Evolutionary conservation across 2,113 vertebrate species (phyloP), one percentile per base, ranked within the genome.

Genomic region (Pteronura brasiliensis): DNA sequence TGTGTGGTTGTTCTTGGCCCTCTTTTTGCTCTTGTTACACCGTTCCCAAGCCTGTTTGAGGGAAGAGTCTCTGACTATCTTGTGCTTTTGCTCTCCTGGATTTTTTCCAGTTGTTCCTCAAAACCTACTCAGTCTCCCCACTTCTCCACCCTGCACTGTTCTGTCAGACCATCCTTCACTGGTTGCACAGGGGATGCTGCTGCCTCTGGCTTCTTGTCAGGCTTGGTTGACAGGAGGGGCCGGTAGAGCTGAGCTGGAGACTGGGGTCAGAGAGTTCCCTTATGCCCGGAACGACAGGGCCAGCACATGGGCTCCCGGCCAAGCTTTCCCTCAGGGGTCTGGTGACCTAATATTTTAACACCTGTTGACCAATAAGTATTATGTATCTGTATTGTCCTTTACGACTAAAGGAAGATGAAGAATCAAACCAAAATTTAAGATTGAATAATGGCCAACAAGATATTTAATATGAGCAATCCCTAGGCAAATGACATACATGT

Each of bases 1-100:
- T 1, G 0, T 12, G 49, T 4, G 21, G 47, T 14, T 3, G 0
- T 14, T 21, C 52, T 7, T 15, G n/a, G 49, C 13, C 6, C 0
- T 5, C 17, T 18, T 49, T 47, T 9, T n/a, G 39, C 34, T 18
- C 8, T 52, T n/a, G 27, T 84, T 11, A 21, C 13, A 7, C 4
- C 5, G 80, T 87, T 39, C 23, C 72, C 9, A 77, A 7, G 20
- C 29, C 44, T 23, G 5, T 8, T 39, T 61, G 21, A 7, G 47
- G 9, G 25, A 7, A 34, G 47, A 27, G 9, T 36, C 36, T 81
- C 69, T 65, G 14, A 29, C 29, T 86, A 34, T 27, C 47, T 0
- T 1, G 12, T 20, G 8, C 29, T n/a, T 57, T 69, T 21, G 36
- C 39, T n/a, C 1, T 72, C 6, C 29, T 31, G 44, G 20, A 11